Evolutionary conservation across 2,888 invertebrate species (phyloP).

Genomic region (Drosophila basisetae): DNA sequence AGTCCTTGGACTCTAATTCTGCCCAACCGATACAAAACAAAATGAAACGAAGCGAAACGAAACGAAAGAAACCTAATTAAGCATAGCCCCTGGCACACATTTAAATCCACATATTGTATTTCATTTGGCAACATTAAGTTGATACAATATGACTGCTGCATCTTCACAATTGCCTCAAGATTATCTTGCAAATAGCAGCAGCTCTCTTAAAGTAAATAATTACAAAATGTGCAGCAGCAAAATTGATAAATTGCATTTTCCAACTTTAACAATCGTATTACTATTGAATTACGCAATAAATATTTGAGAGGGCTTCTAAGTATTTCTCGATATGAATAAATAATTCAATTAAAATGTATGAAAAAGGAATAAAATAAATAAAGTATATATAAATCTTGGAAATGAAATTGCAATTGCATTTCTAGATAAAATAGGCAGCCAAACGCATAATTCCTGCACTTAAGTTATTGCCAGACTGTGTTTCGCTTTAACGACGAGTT

Average conservation of each 20-base stretch:
- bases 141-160: slow-evolving; percentile 22
- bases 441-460: background rate
- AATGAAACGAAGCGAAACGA: slow-evolving; percentile 12
- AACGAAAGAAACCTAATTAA: slow-evolving; percentile 52
- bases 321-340: background rate
- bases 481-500: background rate
- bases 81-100: slow-evolving; percentile 36
- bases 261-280: background rate
- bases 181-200: background rate
- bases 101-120: slow-evolving; percentile 54
- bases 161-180: background rate
- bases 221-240: background rate
- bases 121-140: slow-evolving; percentile 24
- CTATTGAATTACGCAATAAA: no score
- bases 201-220: slow-evolving; percentile 6
- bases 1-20: slow-evolving; percentile 64
- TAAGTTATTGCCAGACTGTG: background rate
- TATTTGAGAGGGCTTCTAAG: background rate
- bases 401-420: background rate
- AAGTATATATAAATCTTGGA: background rate
- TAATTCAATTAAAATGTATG: background rate
- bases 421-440: background rate
- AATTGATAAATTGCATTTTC: background rate
- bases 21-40: slow-evolving; percentile 24
- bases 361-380: no score